Conservation (phyloP, 2,113 vertebrate species). For the Cyrtonyx montezumae region DNA sequence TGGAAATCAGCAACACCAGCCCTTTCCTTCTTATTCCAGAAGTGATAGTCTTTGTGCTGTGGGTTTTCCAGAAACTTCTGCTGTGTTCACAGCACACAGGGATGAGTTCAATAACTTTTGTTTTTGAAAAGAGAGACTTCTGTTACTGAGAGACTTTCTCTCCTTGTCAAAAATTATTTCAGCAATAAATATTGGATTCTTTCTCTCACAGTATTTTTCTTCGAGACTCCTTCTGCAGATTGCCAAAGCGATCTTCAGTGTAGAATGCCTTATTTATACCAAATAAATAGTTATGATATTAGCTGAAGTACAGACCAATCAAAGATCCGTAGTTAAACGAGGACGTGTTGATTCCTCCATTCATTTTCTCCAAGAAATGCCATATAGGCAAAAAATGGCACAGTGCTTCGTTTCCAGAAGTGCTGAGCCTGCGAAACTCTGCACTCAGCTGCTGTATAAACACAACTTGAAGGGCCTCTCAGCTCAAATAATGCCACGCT, state of each 20-base stretch:
- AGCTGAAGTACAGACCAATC: slow-evolving; percentile 63
- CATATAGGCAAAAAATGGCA: slow-evolving; percentile 31
- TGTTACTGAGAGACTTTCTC: background rate
- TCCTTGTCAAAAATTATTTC: background rate
- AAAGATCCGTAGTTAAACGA: slow-evolving; percentile 43
- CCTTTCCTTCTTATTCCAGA: background rate
- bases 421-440: slow-evolving; percentile 46
- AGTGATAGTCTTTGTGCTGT: background rate
- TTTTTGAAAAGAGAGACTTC: background rate
- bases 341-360: slow-evolving; percentile 57
- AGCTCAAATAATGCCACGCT: slow-evolving; percentile 33
- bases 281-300: slow-evolving; percentile 61
- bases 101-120: background rate
- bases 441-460: slow-evolving; percentile 39
- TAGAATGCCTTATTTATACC: slow-evolving; percentile 54
- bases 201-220: slow-evolving; percentile 35
- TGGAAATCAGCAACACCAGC: background rate
- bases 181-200: background rate
- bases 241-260: background rate
- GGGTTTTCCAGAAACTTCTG: background rate
- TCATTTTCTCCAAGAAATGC: slow-evolving; percentile 52
- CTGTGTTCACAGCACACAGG: background rate
- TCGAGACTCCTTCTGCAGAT: background rate
- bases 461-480: slow-evolving; percentile 56
- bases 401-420: slow-evolving; percentile 4